phyloP scores from a whole-genome alignment of 2,113 vertebrate genomes.

The Datnioides undecimradiatus region DNA sequence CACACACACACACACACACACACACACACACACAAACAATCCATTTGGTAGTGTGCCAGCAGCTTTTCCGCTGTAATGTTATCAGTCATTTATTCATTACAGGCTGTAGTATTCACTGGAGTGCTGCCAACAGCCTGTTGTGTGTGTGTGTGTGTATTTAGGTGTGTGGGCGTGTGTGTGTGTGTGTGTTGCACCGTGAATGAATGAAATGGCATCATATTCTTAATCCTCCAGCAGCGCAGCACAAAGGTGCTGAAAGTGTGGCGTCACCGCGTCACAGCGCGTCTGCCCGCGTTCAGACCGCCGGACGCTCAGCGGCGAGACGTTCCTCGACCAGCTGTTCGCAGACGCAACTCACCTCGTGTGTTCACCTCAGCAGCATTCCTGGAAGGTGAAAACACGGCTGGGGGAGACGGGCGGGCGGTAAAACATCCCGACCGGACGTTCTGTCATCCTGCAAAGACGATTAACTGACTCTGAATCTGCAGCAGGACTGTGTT shows the following conservation, averaged over 20 bases:
- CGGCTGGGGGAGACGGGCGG: background rate
- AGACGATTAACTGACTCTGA: no score
- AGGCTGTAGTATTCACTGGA: slow-evolving; percentile 80
- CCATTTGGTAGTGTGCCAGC: slow-evolving; percentile 56
- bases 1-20: slow-evolving; percentile 23
- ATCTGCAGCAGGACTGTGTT: no score
- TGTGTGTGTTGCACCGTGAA: slow-evolving; percentile 31
- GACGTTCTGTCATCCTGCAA: no score
- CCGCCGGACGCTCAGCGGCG: background rate
- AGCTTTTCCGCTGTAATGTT: slow-evolving; percentile 57
- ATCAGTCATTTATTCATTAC: slow-evolving; percentile 77
- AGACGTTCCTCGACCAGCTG: background rate
- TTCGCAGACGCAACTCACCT: background rate
- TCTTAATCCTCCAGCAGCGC: background rate
- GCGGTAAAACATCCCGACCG: no score
- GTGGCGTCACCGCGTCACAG: background rate
- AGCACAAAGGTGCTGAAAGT: background rate
- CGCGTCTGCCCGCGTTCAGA: background rate
- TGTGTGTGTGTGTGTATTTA: slow-evolving; percentile 50
- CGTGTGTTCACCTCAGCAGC: background rate
- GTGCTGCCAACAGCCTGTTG: slow-evolving; percentile 65
- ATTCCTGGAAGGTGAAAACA: background rate
- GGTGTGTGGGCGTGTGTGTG: slow-evolving; percentile 37
- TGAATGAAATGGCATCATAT: slow-evolving; percentile 29
- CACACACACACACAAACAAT: slow-evolving; percentile 29